A percentile compares a stretch with the other conserved stretches of the same genome.
Conservation (phyloP, 2,888 invertebrate genomes). For the Dasypolia templi region DNA sequence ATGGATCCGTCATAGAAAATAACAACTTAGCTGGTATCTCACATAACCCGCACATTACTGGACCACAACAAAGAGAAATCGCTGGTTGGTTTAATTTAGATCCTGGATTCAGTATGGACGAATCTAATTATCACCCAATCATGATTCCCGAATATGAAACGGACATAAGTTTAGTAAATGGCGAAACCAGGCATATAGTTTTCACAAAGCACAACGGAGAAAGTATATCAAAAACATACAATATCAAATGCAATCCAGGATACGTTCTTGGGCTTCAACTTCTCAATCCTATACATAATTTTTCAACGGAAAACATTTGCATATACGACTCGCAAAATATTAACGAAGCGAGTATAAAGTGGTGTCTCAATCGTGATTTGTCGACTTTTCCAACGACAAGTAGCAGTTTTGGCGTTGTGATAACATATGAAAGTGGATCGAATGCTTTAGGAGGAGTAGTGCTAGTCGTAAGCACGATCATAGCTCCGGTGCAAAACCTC, state of each 20-base stretch:
- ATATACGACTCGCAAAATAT: slow-evolving; percentile 94
- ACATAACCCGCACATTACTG: slow-evolving; percentile 97
- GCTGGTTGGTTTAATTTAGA: slow-evolving; percentile 97
- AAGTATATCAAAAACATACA: slow-evolving; percentile 90
- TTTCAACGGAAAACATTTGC: slow-evolving; percentile 95
- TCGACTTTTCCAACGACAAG: slow-evolving; percentile 97
- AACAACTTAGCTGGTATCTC: slow-evolving; percentile 97
- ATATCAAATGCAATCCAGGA: slow-evolving; percentile 94
- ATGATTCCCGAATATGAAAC: slow-evolving; percentile 92
- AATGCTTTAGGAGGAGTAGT: slow-evolving; percentile 96
- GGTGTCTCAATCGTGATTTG: slow-evolving; percentile 95
- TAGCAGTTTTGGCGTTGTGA: slow-evolving; percentile 94
- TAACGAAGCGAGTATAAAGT: slow-evolving; percentile 92
- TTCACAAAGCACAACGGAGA: slow-evolving; percentile 92
- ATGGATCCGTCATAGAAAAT: slow-evolving; percentile 94
- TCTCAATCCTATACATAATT: slow-evolving; percentile 96
- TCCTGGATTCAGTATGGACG: slow-evolving; percentile 91
- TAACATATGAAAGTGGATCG: slow-evolving; percentile 95
- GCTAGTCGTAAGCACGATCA: slow-evolving; percentile 93
- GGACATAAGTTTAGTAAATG: slow-evolving; percentile 92
- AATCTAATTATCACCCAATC: slow-evolving; percentile 94
- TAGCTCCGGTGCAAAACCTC: slow-evolving; percentile 93
- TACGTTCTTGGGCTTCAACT: slow-evolving; percentile 97
- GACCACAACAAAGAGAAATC: slow-evolving; percentile 96
- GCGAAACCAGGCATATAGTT: slow-evolving; percentile 95